These are phyloP conservation scores for Wiebesia pumilae DNA, from an alignment of 1,140 invertebrate species.

Conservation along the genomic window DNA sequence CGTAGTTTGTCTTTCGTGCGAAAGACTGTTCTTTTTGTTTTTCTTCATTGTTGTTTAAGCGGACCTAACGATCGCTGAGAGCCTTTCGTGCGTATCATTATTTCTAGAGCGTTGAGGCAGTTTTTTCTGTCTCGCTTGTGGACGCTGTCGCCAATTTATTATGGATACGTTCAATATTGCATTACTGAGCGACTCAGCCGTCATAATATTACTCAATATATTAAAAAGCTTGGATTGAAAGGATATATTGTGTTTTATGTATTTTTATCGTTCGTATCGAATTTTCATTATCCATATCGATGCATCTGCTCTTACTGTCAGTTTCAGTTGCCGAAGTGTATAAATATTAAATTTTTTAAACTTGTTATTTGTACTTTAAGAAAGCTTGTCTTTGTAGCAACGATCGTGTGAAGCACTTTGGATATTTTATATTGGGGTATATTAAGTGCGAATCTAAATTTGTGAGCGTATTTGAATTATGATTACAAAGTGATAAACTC, in stretches of 20 bases:
- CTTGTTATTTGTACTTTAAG: too few species aligned
- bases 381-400: too few species aligned
- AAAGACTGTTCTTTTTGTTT: slow-evolving; percentile 1
- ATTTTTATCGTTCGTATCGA: background rate
- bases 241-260: background rate
- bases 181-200: background rate
- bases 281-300: too few species aligned
- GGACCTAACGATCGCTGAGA: slow-evolving; percentile 31
- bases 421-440: too few species aligned
- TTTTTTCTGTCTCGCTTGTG: background rate
- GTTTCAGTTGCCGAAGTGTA: too few species aligned
- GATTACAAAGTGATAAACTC: too few species aligned
- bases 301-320: too few species aligned
- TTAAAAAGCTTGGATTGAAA: background rate
- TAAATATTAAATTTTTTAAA: too few species aligned
- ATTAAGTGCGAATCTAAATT: too few species aligned
- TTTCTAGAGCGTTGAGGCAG: slow-evolving; percentile 16
- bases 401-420: too few species aligned
- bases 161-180: background rate
- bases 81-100: slow-evolving; percentile 44
- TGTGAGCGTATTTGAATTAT: too few species aligned
- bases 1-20: background rate
- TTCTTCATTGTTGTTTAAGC: slow-evolving; percentile 37
- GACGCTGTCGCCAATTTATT: background rate
- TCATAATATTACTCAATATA: background rate